Conservation (phyloP, 2,797 vertebrate genomes). For the Phylloscopus collybita region DNA sequence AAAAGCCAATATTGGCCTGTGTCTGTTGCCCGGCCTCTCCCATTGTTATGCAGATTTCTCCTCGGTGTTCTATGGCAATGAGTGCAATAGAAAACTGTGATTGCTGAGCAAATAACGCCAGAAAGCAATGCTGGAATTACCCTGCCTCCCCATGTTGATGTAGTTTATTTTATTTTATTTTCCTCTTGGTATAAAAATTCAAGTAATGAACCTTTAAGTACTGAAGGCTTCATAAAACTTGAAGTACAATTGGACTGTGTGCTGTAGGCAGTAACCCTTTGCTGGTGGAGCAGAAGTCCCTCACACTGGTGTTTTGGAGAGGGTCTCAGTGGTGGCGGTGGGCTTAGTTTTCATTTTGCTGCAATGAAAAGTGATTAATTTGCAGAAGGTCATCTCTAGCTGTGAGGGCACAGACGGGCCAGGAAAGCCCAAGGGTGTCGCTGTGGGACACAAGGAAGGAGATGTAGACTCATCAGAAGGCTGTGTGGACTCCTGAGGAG, state of each 20-base stretch:
- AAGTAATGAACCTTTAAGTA: background rate
- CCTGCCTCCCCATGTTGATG: background rate
- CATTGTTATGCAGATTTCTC: background rate
- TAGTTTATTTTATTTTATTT: background rate
- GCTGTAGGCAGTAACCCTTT: background rate
- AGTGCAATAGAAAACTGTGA: background rate
- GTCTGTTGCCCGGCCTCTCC: background rate
- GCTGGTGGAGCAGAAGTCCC: background rate
- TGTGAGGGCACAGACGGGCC: too few relatives aligned
- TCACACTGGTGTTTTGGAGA: background rate
- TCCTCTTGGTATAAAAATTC: background rate
- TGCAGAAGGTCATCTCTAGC: background rate
- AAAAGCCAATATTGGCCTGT: background rate
- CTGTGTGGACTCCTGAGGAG: too few relatives aligned
- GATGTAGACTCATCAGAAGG: too few relatives aligned
- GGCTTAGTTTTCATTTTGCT: background rate
- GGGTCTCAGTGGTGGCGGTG: background rate
- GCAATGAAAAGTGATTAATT: background rate
- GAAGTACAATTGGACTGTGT: fast-evolving
- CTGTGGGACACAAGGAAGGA: too few relatives aligned
- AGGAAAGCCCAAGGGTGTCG: too few relatives aligned
- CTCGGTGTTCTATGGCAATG: background rate
- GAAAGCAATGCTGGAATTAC: background rate
- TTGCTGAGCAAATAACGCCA: background rate
- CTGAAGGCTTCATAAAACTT: background rate